Base-by-base conservation (phyloP, 2,113 vertebrate genomes). In the Sitta europaea region DNA sequence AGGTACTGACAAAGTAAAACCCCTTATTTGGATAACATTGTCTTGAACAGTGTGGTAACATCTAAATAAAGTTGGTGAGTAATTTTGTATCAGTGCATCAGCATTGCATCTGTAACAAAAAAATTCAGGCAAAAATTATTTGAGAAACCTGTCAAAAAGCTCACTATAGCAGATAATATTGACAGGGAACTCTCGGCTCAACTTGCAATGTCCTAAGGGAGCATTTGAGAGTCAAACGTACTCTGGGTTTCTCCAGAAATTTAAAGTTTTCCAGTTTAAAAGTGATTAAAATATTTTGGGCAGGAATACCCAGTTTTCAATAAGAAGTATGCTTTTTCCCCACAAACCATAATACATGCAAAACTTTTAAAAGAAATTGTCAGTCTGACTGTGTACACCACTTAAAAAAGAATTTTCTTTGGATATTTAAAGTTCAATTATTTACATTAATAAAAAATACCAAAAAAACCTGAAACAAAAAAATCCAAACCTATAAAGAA, bases 181-280 rank as follows among this genome's bases (percentile, higher is more conserved):
- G 43, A 57, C 5, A 40, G 5, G 5, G 5, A 73, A 6, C 1
- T 53, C 29, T 58, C 1, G 1, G 6, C 3, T 88, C 33, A 33
- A 40, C 29, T 86, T 79, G 18, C 1, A 0, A 6, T 25, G 13
- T 66, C 38, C 23, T 6, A 23, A 55, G 11, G 19, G 40, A 92
- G 2, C 3, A 31, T 66, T 79, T 86, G 24, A 68, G 45, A 48
- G 57, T 65, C n/a, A 88, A 90, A 45, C 12, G 57, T 31, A 24
- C 18, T 66, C 36, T 55, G 15, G 0, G 1, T 50, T 94, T 77
- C 76, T 87, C 10, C 2, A 65, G 23, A 68, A 84, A 42, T 58
- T 19, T 72, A 35, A 57, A 59, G 9, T 7, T 92, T 93, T 81
- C 27, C 77, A 78, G 19, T 85, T 90, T 79, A 78, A 29, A 79